Evolutionary conservation across 2,113 vertebrate genomes (phyloP), one percentile per base, ranked within the genome.

Genomic region (Triplophysa tibetana): DNA sequence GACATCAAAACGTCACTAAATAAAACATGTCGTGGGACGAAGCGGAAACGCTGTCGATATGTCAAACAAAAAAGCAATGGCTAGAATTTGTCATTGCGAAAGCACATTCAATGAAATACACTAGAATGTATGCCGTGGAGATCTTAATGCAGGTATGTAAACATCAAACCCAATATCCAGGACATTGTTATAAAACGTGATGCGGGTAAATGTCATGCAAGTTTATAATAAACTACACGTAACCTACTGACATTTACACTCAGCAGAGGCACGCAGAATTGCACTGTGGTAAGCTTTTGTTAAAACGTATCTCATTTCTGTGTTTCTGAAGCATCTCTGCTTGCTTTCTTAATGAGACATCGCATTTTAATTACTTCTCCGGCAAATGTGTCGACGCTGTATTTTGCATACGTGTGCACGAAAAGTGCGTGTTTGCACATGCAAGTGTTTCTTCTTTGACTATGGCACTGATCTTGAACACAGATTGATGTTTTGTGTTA

Each of bases 351-450:
- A 85, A 78, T 80, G 61, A 85, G 73, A 16, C 14, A 60, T 29
- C 64, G 64, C 74, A 77, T 75, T 82, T 85, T 73, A 87, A 61
- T 75, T 41, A 69, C 0, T 54, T 58, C 16, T 29, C 52, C 58
- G 73, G 75, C 41, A 75, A 70, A 61, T 10, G 8, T 70, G 19
- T 79, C 8, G 11, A 13, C 63, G 43, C 60, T 56, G 79, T 78
- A 0, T 54, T 54, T 54, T 54, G 14, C 14, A 4, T 12, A 16
- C 48, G 85, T 79, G 84, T 41, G 21, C 54, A 24, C 43, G n/a
- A 29, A 38, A 69, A 38, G 19, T 64, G 58, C 19, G 26, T 24
- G 29, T 58, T n/a, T 16, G 2, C 43, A 3, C 38, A 41, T 33
- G 52, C 45, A 19, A 24, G 48, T 24, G 48, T 45, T 33, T 58